phyloP scores from a whole-genome alignment of 2,888 invertebrate genomes.

The Lasioglossum morio region DNA sequence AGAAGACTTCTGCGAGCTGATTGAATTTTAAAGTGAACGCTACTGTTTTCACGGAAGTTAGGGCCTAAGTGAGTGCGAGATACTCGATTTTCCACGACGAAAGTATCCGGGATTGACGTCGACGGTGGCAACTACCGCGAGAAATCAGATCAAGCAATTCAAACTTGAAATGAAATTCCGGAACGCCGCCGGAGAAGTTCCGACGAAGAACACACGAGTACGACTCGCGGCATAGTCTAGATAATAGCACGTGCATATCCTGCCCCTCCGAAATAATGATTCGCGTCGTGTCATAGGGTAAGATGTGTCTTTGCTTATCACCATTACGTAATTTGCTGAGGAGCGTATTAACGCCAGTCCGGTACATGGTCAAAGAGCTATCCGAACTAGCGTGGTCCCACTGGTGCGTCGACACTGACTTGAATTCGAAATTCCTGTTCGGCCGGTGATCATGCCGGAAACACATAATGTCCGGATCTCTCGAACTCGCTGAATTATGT shows the following conservation, averaged over 20 bases:
- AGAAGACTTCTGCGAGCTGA: not conserved
- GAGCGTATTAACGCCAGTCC: conserved; percentile 20
- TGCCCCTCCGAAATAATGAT: conserved; percentile 30
- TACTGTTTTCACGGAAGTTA: not conserved
- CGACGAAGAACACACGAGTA: conserved; percentile 29
- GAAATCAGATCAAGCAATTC: conserved; percentile 11
- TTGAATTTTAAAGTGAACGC: not conserved
- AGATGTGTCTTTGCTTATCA: conserved; percentile 50
- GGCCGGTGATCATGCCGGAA: conserved; percentile 25
- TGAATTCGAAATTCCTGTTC: conserved; percentile 47
- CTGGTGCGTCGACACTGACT: conserved; percentile 34
- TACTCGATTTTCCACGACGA: not conserved
- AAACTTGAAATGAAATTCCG: conserved; percentile 46
- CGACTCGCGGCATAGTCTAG: not conserved
- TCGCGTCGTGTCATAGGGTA: conserved; percentile 9
- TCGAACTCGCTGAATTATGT: conserved; percentile 15
- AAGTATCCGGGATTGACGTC: not conserved
- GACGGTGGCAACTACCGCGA: not conserved
- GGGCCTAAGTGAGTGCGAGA: not conserved
- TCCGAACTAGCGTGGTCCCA: conserved; percentile 28
- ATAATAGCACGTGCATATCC: conserved; percentile 33
- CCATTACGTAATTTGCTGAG: conserved; percentile 42
- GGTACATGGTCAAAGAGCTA: conserved; percentile 46
- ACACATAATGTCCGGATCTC: conserved; percentile 6
- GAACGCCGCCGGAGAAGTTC: conserved; percentile 10